Conservation (phyloP, 2,113 vertebrate species). For the Symphodus melops region DNA sequence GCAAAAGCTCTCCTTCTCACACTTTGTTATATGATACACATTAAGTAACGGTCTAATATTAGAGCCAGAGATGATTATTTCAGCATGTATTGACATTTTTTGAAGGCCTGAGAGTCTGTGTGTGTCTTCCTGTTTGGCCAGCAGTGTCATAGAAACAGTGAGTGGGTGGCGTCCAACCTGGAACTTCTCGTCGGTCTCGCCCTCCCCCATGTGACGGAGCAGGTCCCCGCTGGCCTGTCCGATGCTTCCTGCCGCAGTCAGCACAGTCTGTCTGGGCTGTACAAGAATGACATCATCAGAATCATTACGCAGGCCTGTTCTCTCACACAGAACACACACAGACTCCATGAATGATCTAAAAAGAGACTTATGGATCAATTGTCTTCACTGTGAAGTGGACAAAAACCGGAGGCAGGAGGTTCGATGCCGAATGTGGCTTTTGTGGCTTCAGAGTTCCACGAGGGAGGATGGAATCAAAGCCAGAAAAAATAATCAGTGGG, state of each 20-base stretch:
- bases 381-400: slow-evolving; percentile 28
- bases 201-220: slow-evolving; percentile 97
- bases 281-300: slow-evolving; percentile 70
- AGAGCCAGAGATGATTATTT: slow-evolving; percentile 46
- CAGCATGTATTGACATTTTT: slow-evolving; percentile 47
- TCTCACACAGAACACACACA: slow-evolving; percentile 42
- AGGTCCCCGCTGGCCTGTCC: slow-evolving; percentile 98
- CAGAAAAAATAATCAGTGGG: slow-evolving; percentile 15
- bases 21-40: slow-evolving; percentile 22
- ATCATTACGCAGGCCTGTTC: slow-evolving; percentile 53
- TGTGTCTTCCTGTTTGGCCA: slow-evolving; percentile 73
- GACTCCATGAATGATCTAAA: slow-evolving; percentile 24
- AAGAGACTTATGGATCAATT: slow-evolving; percentile 50
- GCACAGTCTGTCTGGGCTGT: slow-evolving; percentile 96
- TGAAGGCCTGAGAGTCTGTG: slow-evolving; percentile 31
- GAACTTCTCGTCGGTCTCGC: slow-evolving; percentile 96
- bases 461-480: slow-evolving; percentile 26
- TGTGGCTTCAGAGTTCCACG: slow-evolving; percentile 26
- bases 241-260: slow-evolving; percentile 97
- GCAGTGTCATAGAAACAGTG: slow-evolving; percentile 65
- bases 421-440: slow-evolving; percentile 12
- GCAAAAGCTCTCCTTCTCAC: slow-evolving; percentile 19
- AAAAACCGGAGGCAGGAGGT: slow-evolving; percentile 3
- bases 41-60: slow-evolving; percentile 43
- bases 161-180: slow-evolving; percentile 85